A percentile compares a stretch with the other conserved stretches of the same genome.
These are phyloP conservation scores for Papilio polytes DNA, from an alignment of 1,140 invertebrate genomes.

Conservation along the genomic window DNA sequence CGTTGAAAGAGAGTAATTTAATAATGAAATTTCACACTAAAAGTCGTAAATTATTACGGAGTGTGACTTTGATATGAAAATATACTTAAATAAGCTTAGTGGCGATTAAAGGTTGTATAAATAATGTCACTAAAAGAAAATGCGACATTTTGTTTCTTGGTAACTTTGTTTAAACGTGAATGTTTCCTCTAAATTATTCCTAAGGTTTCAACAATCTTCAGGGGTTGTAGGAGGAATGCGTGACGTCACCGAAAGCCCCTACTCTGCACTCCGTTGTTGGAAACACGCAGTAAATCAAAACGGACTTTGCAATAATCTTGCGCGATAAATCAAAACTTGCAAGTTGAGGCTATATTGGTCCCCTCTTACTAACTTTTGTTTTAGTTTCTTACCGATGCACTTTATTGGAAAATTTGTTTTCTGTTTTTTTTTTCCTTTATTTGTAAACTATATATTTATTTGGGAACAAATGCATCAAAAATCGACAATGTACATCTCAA, in stretches of 20 bases:
- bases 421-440: not conserved
- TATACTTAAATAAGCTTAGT: no score
- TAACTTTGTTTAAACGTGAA: not conserved
- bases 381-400: constrained; percentile 1
- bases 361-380: constrained; percentile 7
- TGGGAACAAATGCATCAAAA: not conserved
- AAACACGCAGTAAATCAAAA: constrained; percentile 38
- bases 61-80: no score
- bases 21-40: no score
- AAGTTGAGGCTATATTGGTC: constrained; percentile 2
- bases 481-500: no score
- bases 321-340: constrained; percentile 25
- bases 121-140: no score
- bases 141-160: not conserved
- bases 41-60: no score
- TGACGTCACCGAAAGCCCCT: constrained; percentile 1
- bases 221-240: not conserved
- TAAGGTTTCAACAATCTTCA: not conserved
- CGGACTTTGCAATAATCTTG: constrained; percentile 38
- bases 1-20: no score
- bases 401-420: constrained; percentile 15
- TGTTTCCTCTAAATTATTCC: not conserved
- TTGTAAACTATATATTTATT: not conserved
- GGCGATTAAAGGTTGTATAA: no score
- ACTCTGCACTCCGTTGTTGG: constrained; percentile 31